Base-by-base conservation (phyloP, 2,113 vertebrate species). In the Synchiropus splendidus region DNA sequence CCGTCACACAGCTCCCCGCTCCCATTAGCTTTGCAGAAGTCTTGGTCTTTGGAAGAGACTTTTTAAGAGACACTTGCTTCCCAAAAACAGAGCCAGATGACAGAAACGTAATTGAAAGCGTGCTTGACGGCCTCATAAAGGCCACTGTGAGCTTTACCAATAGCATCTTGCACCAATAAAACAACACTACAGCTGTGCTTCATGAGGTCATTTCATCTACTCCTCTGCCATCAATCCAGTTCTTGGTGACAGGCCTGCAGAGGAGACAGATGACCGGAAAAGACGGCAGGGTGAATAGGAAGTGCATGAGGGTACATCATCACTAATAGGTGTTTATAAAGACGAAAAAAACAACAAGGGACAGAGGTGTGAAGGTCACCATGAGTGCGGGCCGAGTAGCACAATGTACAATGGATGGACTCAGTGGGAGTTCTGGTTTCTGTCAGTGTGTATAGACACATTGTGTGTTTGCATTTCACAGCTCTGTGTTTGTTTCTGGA, bases 201-300 rank as follows among this genome's bases (percentile, higher is more conserved):
- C n/a, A n/a, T n/a, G 8, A 27, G 4, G 4, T 5, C 21, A 27
- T 4, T 8, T 8, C 21, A 8, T 5, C 21, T 4, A 27, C 21
- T 27, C 21, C 21, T 27, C 21, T n/a, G n/a, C n/a, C 21, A 27
- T 27, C 21, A 4, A 27, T 27, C 21, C n/a, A n/a, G n/a, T n/a
- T n/a, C n/a, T n/a, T n/a, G n/a, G n/a, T n/a, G n/a, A n/a, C n/a
- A n/a, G n/a, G n/a, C n/a, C n/a, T n/a, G n/a, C n/a, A n/a, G n/a
- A n/a, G 21, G 4, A 27, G 21, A 27, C 52, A 54, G 58, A 72
- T 54, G 61, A 72, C 74, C 78, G 80, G 79, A 83, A 80, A 42
- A 10, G 27, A 16, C 9, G 11, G 71, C 15, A 30, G 9, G 27
- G 33, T 36, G 39, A 33, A 58, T 61, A 80, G 84, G 84, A 85